These are phyloP conservation scores for Pao palembangensis DNA, from an alignment of 2,113 vertebrate genomes.

Conservation along the genomic window DNA sequence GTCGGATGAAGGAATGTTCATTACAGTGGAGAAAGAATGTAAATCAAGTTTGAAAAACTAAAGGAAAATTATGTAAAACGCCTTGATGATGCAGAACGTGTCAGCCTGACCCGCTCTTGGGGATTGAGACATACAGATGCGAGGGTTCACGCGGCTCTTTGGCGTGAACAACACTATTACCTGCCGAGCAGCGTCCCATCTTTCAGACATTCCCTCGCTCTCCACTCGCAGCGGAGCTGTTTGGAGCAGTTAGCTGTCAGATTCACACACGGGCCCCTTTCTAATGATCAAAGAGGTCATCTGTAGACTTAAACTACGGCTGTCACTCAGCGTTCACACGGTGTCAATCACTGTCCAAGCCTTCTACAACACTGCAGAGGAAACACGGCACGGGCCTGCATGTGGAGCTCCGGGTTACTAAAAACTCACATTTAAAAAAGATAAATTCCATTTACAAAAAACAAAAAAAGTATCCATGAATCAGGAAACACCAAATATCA, in stretches of 20 bases:
- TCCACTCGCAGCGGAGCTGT: conserved; percentile 19
- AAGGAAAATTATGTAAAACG: conserved; percentile 29
- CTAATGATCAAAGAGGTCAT: conserved; percentile 67
- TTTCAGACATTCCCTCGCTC: conserved; percentile 30
- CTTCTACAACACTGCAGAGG: conserved; percentile 22
- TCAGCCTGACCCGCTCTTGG: conserved; percentile 29
- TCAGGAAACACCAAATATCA: conserved; percentile 35
- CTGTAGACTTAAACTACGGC: conserved; percentile 59
- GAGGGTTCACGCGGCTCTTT: conserved; percentile 11
- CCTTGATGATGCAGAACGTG: conserved; percentile 20
- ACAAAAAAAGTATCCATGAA: conserved; percentile 4
- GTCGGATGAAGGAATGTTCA: conserved; percentile 38
- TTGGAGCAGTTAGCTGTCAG: conserved; percentile 48
- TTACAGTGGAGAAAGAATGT: conserved; percentile 47
- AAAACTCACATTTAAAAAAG: background rate
- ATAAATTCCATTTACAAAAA: conserved; percentile 11
- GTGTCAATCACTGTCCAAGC: conserved; percentile 54
- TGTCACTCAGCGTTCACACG: conserved; percentile 55
- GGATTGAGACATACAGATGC: conserved; percentile 24
- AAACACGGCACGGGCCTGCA: conserved; percentile 16
- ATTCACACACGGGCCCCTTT: conserved; percentile 38
- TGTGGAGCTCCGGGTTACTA: conserved; percentile 7
- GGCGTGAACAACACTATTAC: conserved; percentile 27
- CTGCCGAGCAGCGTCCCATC: conserved; percentile 38
- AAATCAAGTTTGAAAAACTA: conserved; percentile 32